Conservation (phyloP, 2,797 vertebrate species). For the Phoeniculus purpureus region DNA sequence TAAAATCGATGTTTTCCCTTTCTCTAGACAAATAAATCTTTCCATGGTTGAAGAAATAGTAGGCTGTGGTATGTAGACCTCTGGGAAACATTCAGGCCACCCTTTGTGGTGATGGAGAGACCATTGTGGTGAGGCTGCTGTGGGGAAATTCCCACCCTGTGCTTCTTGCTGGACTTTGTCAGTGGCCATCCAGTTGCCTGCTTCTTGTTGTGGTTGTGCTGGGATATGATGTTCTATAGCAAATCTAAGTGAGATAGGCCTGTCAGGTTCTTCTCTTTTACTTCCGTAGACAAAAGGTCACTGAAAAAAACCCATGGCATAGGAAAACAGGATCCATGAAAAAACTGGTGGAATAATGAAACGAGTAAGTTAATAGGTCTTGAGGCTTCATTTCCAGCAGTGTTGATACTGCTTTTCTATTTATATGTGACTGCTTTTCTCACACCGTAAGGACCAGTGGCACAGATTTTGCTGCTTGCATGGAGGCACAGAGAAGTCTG, state of each 20-base stretch:
- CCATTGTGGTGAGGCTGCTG: not conserved
- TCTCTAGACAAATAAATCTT: slow-evolving; percentile 59
- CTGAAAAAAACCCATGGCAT: not conserved
- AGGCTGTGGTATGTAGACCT: slow-evolving; percentile 44
- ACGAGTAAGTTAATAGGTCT: not conserved
- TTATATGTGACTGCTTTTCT: slow-evolving; percentile 41
- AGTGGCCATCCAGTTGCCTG: not conserved
- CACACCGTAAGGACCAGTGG: not conserved
- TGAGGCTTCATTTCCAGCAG: slow-evolving; percentile 26
- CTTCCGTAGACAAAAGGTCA: not conserved
- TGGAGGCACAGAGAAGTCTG: fast-evolving
- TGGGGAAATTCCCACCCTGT: not conserved
- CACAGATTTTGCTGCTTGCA: not conserved
- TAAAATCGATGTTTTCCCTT: slow-evolving; percentile 32
- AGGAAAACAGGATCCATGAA: not conserved
- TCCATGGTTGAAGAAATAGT: slow-evolving; percentile 44
- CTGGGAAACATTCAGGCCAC: slow-evolving; percentile 37
- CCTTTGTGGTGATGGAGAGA: not conserved
- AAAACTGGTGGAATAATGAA: not conserved
- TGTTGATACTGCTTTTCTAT: not conserved
- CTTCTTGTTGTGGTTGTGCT: fast-evolving
- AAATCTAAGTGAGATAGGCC: not conserved
- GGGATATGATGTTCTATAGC: not conserved
- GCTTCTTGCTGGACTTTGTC: not conserved
- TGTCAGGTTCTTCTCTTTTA: not conserved